Evolutionary conservation across 1,140 invertebrate species (phyloP), one percentile per base, ranked within the genome.

Genomic region (Grapholita molesta): DNA sequence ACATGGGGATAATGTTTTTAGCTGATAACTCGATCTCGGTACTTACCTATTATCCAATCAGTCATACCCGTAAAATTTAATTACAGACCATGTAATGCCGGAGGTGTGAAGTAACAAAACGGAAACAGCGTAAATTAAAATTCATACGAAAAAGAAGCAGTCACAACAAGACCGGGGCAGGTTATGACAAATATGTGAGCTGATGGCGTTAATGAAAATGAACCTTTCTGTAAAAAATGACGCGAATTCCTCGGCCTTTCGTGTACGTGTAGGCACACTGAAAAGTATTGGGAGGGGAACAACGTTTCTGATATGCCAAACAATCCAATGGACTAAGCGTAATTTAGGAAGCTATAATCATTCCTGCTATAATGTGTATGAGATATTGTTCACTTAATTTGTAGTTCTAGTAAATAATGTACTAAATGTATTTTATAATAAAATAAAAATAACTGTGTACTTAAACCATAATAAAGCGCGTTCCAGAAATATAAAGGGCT

Each of bases 141-240:
- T 89, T 87, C 18, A 81, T 72, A 74, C 73, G 78, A 85, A 89
- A 91, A 89, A 87, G 80, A 79, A 85, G 72, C 77, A 84, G 61
- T 70, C 67, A 25, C 64, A 68, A 70, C 71, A 72, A 68, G 71
- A 66, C 66, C 66, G 76, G 72, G 69, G 83, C 82, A 77, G 80
- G 89, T 89, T 91, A 89, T 89, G 89, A 91, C 89, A 91, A 89
- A 88, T 89, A 89, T 89, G 87, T 89, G 86, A 91, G 81, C 82
- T 84, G 86, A 86, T 88, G 83, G 78, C 76, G 89, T 83, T 91
- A 89, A 91, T 91, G 85, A 91, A 90, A 91, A 85, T 82, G 83
- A 82, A 85, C 84, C 83, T 88, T 88, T 82, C 81, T 74, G 70
- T 78, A 81, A 85, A 86, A 71, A 79, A 75, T 74, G 69, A 70